A percentile compares a stretch with the other conserved stretches of the same genome.
Conservation (phyloP, 2,113 vertebrate genomes). For the Burhinus bistriatus region DNA sequence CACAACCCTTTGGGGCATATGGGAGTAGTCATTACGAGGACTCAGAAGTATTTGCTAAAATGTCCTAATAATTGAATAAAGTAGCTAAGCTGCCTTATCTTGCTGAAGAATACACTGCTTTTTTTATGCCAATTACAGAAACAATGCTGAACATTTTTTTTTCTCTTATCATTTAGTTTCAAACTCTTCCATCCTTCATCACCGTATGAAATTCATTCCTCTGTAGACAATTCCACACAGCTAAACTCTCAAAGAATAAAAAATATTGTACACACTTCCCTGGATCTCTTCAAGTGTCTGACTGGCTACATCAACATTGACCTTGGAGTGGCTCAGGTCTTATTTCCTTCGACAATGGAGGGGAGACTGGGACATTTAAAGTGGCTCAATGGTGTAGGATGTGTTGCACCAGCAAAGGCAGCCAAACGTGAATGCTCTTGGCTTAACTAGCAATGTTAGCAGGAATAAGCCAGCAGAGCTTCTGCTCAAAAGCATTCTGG, state of each 20-base stretch:
- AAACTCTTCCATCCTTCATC: not conserved
- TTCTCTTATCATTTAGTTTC: not conserved
- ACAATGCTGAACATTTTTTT: not conserved
- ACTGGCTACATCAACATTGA: not conserved
- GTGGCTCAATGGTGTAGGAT: fast-evolving
- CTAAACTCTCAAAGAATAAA: not conserved
- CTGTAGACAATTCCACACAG: not conserved
- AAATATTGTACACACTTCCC: not conserved
- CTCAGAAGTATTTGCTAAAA: not conserved
- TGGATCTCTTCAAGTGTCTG: not conserved
- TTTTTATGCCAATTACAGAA: not conserved
- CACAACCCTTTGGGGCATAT: not conserved
- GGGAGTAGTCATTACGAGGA: not conserved
- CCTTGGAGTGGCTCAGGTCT: not conserved
- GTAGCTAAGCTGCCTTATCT: not conserved
- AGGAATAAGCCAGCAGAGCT: not conserved
- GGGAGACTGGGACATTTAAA: not conserved
- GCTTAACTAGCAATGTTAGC: not conserved
- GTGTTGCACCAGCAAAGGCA: not conserved
- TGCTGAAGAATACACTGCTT: not conserved
- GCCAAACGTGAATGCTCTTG: not conserved
- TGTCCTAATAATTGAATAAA: not conserved
- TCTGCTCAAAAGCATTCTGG: not conserved
- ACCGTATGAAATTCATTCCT: not conserved
- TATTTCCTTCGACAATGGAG: not conserved